Evolutionary conservation across 2,888 invertebrate species (phyloP).

Genomic region (Athrips mouffetella): DNA sequence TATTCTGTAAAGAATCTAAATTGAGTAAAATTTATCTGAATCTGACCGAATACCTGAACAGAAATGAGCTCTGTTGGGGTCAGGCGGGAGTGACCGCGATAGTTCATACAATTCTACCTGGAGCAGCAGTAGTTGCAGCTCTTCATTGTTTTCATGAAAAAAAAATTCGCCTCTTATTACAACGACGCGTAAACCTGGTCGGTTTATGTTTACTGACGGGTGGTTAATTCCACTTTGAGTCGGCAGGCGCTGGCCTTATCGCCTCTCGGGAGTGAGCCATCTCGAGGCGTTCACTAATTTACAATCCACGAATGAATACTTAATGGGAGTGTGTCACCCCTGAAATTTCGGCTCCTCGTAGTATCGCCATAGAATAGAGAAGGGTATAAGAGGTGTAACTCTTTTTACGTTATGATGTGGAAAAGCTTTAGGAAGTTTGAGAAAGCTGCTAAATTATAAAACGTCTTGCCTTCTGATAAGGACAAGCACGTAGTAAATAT

Average conservation of each 20-base stretch:
- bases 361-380: conserved; percentile 31
- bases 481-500: too few species aligned
- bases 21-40: too few species aligned
- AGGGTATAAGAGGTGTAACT: not conserved
- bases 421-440: not conserved
- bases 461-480: too few species aligned
- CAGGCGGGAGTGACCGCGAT: too few species aligned
- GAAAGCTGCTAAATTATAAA: too few species aligned
- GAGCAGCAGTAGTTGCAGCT: too few species aligned
- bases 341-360: conserved; percentile 52
- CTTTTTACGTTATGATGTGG: not conserved
- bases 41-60: too few species aligned
- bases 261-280: conserved; percentile 44
- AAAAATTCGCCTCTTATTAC: conserved; percentile 8
- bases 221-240: conserved; percentile 34
- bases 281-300: conserved; percentile 62
- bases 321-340: conserved; percentile 63
- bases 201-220: conserved; percentile 24
- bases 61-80: too few species aligned
- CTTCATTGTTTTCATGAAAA: too few species aligned
- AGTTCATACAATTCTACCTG: too few species aligned
- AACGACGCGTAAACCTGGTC: conserved; percentile 4
- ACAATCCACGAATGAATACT: conserved; percentile 70
- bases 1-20: too few species aligned
- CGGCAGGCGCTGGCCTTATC: conserved; percentile 43